These are phyloP conservation scores for Anodontia alba DNA, from an alignment of 2,888 invertebrate genomes.

Conservation along the genomic window DNA sequence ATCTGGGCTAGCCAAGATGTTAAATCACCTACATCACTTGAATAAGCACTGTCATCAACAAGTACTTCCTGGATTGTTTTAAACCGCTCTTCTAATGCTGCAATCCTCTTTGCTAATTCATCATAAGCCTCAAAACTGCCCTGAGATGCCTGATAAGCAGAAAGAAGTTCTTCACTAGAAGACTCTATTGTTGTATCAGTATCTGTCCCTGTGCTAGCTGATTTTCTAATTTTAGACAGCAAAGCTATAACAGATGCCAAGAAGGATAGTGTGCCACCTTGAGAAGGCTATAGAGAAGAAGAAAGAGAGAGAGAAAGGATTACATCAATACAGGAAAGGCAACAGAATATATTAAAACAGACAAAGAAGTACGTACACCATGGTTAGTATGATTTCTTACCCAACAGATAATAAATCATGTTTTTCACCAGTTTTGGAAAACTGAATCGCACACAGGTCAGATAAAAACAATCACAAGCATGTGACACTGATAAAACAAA, in stretches of 20 bases:
- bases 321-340: conserved; percentile 3
- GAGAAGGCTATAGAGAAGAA: conserved; percentile 7
- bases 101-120: conserved; percentile 41
- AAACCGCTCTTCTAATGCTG: conserved; percentile 65
- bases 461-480: too few relatives aligned
- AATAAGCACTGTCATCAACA: conserved; percentile 61
- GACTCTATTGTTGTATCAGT: conserved; percentile 32
- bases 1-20: conserved; percentile 58
- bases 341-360: too few relatives aligned
- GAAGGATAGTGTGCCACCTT: conserved; percentile 13
- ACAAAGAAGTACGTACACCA: too few relatives aligned
- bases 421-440: too few relatives aligned
- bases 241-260: conserved; percentile 37
- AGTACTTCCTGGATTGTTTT: conserved; percentile 60
- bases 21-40: conserved; percentile 60
- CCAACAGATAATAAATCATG: too few relatives aligned
- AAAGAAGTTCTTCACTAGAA: conserved; percentile 38
- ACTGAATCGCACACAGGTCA: too few relatives aligned
- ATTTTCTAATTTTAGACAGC: conserved; percentile 35
- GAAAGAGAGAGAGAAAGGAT: conserved; percentile 34
- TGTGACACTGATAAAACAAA: too few relatives aligned
- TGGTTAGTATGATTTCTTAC: too few relatives aligned
- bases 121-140: conserved; percentile 28
- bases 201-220: background rate
- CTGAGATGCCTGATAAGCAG: conserved; percentile 30